Conservation (phyloP, 2,797 vertebrate genomes). For the Sphenopsis melanotis region DNA sequence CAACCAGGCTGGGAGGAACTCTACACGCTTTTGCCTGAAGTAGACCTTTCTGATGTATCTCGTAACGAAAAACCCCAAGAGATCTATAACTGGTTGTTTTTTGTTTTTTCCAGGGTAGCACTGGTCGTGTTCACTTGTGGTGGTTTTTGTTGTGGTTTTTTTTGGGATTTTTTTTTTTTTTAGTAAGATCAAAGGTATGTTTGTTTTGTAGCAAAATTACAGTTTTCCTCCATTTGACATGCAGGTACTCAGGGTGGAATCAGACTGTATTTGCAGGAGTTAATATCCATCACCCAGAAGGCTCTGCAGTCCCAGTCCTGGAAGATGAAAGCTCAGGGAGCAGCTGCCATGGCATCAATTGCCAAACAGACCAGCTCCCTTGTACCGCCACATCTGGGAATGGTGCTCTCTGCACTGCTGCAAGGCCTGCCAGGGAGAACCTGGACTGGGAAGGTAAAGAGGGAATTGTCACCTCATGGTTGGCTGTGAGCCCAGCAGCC, state of each 20-base stretch:
- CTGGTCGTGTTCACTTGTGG: neutral
- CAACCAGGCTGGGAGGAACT: neutral
- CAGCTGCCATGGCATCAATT: slow-evolving; percentile 92
- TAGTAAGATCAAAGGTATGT: neutral
- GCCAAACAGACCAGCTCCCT: slow-evolving; percentile 92
- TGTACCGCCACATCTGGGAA: slow-evolving; percentile 89
- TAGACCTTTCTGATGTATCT: neutral
- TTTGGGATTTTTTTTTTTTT: neutral
- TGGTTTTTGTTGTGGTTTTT: neutral
- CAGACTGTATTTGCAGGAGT: slow-evolving; percentile 92
- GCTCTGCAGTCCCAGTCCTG: slow-evolving; percentile 96
- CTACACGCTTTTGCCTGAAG: neutral
- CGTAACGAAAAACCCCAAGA: neutral
- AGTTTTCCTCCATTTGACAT: neutral
- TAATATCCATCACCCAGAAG: slow-evolving; percentile 91
- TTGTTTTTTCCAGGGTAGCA: neutral
- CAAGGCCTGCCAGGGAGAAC: slow-evolving; percentile 92
- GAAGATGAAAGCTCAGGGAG: slow-evolving; percentile 99
- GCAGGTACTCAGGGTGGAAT: slow-evolving; percentile 95
- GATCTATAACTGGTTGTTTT: neutral
- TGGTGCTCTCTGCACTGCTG: slow-evolving; percentile 87
- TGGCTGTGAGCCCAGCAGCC: neutral
- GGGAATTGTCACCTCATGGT: neutral
- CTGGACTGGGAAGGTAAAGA: slow-evolving; percentile 93
- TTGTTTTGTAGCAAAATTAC: neutral